phyloP scores from a whole-genome alignment of 2,113 vertebrate species.

The Equus quagga region DNA sequence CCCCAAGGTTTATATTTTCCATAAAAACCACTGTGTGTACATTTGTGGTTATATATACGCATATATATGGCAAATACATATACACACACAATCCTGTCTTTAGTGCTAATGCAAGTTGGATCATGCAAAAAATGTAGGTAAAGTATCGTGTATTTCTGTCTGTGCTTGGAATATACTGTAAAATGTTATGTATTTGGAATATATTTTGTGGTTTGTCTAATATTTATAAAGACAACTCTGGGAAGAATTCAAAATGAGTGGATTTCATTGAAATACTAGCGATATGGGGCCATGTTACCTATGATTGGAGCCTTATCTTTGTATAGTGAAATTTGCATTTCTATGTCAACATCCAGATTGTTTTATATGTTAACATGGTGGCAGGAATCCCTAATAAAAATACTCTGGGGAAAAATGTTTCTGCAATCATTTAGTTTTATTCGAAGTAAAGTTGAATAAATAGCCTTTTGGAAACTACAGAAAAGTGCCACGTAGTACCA shows the following conservation, averaged over 20 bases:
- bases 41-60: slow-evolving; percentile 52
- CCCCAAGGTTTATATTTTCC: slow-evolving; percentile 57
- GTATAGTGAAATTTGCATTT: slow-evolving; percentile 98
- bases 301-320: slow-evolving; percentile 98
- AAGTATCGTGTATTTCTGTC: slow-evolving; percentile 89
- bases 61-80: slow-evolving; percentile 73
- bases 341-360: slow-evolving; percentile 95
- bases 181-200: slow-evolving; percentile 88
- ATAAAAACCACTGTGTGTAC: slow-evolving; percentile 53
- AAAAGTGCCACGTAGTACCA: background rate
- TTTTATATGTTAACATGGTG: slow-evolving; percentile 99
- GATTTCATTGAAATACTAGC: slow-evolving; percentile 84
- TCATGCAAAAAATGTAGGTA: slow-evolving; percentile 87
- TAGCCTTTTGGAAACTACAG: background rate
- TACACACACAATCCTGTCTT: slow-evolving; percentile 78
- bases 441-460: slow-evolving; percentile 45
- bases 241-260: slow-evolving; percentile 89
- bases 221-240: slow-evolving; percentile 93
- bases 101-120: slow-evolving; percentile 76
- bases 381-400: slow-evolving; percentile 95
- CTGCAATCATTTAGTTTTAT: slow-evolving; percentile 75
- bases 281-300: slow-evolving; percentile 86
- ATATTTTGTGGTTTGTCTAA: slow-evolving; percentile 90
- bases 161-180: slow-evolving; percentile 87
- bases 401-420: slow-evolving; percentile 84